Evolutionary conservation across 2,888 invertebrate species (phyloP), one percentile per base, ranked within the genome.

Genomic region (Drosophila birchii): DNA sequence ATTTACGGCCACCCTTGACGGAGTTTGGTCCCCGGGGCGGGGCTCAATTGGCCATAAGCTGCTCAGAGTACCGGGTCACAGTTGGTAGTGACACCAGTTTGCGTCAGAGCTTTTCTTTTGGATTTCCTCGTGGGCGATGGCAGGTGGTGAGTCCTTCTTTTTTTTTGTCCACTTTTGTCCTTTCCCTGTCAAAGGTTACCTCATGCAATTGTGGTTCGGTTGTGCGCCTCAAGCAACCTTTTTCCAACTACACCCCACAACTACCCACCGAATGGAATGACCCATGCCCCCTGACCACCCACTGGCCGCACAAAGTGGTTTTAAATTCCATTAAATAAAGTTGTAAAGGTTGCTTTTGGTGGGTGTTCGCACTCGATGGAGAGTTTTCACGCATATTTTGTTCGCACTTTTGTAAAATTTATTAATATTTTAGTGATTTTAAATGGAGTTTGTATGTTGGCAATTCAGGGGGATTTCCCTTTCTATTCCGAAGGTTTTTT

Each of bases 301-400:
- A 57, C 39, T 64, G 56, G 58, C 49, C 72, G 76, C 51, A 62
- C 66, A 78, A 90, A 86, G 86, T 90, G 86, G 90, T 87, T 87
- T 87, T 90, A 92, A 91, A 92, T 91, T 91, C 91, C 91, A 91
- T 91, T 91, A 91, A 91, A 90, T 90, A 88, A 81, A 88, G 86
- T 91, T 91, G 89, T 88, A 76, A 79, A 76, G 83, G 81, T 81
- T 78, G 66, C 59, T 4, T 5, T 32, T 5, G 32, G 39, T 69
- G 49, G 16, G 20, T 45, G 44, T 45, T 26, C 18, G 59, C 53
- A 83, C 76, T 86, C 78, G 71, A 49, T 5, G 20, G 34, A 74
- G 75, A 79, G 87, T 86, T 90, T 90, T 83, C 85, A 85, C 89
- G 87, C 91, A 90, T 85, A 89, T 91, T 90, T 86, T 80, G 81